These are phyloP conservation scores for Drosophila colorata DNA, from an alignment of 2,888 invertebrate species.

Conservation along the genomic window DNA sequence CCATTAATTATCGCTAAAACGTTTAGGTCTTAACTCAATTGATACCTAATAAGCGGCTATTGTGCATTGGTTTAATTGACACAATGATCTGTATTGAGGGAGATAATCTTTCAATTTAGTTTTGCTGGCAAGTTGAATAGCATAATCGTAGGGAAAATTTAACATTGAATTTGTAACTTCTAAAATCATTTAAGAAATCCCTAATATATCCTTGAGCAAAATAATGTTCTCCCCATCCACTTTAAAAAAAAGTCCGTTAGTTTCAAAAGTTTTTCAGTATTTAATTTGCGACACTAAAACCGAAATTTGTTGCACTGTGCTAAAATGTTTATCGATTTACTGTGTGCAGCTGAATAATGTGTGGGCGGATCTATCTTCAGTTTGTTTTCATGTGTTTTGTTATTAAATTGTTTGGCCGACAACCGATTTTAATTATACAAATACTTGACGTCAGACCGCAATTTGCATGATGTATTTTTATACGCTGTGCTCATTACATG, in stretches of 20 bases:
- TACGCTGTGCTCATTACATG: not conserved
- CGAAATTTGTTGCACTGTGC: constrained; percentile 22
- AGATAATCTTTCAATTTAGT: constrained; percentile 1
- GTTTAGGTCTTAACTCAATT: constrained; percentile 4
- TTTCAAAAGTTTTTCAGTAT: not conserved
- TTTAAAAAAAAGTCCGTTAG: not conserved
- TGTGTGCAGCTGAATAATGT: constrained; percentile 3
- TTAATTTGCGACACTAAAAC: not conserved
- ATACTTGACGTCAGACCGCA: constrained; percentile 26
- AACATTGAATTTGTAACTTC: too few relatives aligned
- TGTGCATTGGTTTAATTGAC: constrained; percentile 6
- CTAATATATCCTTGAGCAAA: too few relatives aligned
- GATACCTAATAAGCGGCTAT: not conserved
- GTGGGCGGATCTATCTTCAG: constrained; percentile 10
- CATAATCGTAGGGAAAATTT: too few relatives aligned
- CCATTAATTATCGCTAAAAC: constrained; percentile 30
- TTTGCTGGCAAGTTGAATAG: too few relatives aligned
- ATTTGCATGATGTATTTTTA: constrained; percentile 5
- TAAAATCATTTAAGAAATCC: too few relatives aligned
- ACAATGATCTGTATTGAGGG: not conserved
- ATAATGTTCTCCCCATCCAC: too few relatives aligned
- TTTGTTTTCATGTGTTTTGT: constrained; percentile 15
- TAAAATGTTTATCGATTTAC: constrained; percentile 40
- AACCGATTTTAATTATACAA: constrained; percentile 48
- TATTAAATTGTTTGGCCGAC: constrained; percentile 24